Base-by-base conservation (phyloP, 2,113 vertebrate species). In the Rhombomys opimus region DNA sequence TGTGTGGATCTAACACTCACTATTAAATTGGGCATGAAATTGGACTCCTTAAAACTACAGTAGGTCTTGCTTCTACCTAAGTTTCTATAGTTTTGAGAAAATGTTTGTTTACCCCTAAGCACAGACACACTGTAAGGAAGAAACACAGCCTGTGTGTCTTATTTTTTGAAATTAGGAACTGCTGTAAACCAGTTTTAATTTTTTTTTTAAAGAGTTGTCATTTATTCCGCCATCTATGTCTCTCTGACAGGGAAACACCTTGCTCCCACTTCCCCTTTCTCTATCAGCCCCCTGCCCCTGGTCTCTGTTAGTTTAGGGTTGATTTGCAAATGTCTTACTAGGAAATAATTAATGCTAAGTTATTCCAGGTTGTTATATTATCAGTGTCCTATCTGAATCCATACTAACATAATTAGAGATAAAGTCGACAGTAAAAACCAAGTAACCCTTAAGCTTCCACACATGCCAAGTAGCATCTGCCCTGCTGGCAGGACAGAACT, bases 391-490 rank as follows among this genome's bases (percentile, higher is more conserved):
- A 93, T 97, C 96, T 96, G 82, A 96, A 97, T 95, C 94, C 93
- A 94, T 96, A 96, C 92, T 96, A 97, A 97, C 96, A 97, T 96
- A 97, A 97, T 97, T 97, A 97, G 91, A 97, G 93, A 95, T 90
- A 97, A 95, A 97, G 95, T 96, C 10, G 22, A 94, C 78, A 82
- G 70, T 81, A 93, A 97, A 96, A 96, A 96, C 78, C 92, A 97
- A 97, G 91, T 75, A 95, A 84, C 91, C 94, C 94, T 97, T 95
- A 94, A 95, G 96, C 93, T 97, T 96, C 84, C 87, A 86, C 68
- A 94, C 89, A 95, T 94, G 95, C 94, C 96, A 97, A 97, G 89
- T 81, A 96, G 93, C 93, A 95, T 88, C 95, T 94, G 87, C 89
- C 87, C 27, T n/a, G 89, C 78, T 93, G 52, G 87, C 95, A 97